Evolutionary conservation across 2,113 vertebrate genomes (phyloP).

Genomic region (Odocoileus virginianus): DNA sequence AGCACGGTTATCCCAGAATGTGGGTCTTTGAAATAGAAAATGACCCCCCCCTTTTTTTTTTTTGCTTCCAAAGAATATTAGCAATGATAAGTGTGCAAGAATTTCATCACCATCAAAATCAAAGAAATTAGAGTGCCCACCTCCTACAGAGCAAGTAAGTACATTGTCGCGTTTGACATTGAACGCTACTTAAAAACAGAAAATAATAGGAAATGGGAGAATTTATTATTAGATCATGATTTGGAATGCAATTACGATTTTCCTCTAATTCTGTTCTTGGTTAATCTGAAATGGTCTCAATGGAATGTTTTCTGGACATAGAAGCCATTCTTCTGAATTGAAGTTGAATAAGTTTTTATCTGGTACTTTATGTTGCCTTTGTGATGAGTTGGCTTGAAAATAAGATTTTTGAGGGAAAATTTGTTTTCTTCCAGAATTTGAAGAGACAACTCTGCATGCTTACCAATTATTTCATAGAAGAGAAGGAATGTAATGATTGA

Average conservation of each 20-base stretch:
- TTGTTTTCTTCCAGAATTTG: not conserved
- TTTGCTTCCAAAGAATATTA: conserved; percentile 72
- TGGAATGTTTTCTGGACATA: not conserved
- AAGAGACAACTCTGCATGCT: not conserved
- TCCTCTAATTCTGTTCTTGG: not conserved
- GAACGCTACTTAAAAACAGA: not conserved
- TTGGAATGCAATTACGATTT: not conserved
- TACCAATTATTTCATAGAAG: not conserved
- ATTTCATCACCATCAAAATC: conserved; percentile 79
- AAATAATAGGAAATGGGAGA: not conserved
- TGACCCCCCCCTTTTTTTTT: not conserved
- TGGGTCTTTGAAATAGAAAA: not conserved
- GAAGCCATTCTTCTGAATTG: not conserved
- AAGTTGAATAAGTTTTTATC: not conserved
- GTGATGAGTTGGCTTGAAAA: not conserved
- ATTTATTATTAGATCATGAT: not conserved
- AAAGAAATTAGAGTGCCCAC: conserved; percentile 72
- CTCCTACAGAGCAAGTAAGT: conserved; percentile 82
- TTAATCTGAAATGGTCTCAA: not conserved
- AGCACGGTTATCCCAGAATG: not conserved
- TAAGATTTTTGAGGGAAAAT: not conserved
- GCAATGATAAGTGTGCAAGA: conserved; percentile 74
- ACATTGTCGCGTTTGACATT: not conserved
- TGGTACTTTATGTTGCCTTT: not conserved
- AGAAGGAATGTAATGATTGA: not conserved